Evolutionary conservation across 2,888 invertebrate species (phyloP).

Genomic region (Polydesmus complanatus): DNA sequence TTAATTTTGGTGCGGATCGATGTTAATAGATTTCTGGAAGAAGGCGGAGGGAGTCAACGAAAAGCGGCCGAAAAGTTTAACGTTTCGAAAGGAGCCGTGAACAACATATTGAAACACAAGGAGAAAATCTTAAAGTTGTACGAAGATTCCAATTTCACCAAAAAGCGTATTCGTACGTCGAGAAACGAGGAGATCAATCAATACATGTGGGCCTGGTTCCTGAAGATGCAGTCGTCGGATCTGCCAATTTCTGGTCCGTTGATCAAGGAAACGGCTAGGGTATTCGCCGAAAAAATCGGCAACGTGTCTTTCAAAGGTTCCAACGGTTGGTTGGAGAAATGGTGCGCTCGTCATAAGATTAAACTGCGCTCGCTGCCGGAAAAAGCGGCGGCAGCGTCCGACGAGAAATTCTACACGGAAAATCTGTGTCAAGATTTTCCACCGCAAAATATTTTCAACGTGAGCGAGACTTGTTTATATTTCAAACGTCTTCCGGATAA

Average conservation of each 20-base stretch:
- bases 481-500: too few species aligned
- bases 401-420: too few species aligned
- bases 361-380: too few species aligned
- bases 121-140: not conserved
- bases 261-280: not conserved
- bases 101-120: slow-evolving; percentile 4
- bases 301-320: not conserved
- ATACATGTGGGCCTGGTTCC: not conserved
- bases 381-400: too few species aligned
- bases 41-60: too few species aligned
- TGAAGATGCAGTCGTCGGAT: not conserved
- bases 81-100: not conserved
- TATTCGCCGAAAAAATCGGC: not conserved
- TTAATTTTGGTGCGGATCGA: too few species aligned
- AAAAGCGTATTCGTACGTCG: not conserved
- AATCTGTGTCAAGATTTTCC: too few species aligned
- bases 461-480: too few species aligned
- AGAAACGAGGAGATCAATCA: not conserved
- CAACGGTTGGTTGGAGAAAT: too few species aligned
- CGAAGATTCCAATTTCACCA: not conserved
- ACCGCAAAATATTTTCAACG: too few species aligned
- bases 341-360: too few species aligned
- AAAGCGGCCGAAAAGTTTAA: slow-evolving; percentile 1
- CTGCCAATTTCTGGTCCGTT: slow-evolving; percentile 1
- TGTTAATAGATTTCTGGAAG: too few species aligned